Conservation (phyloP, 2,113 vertebrate genomes). For the Dascyllus trimaculatus region DNA sequence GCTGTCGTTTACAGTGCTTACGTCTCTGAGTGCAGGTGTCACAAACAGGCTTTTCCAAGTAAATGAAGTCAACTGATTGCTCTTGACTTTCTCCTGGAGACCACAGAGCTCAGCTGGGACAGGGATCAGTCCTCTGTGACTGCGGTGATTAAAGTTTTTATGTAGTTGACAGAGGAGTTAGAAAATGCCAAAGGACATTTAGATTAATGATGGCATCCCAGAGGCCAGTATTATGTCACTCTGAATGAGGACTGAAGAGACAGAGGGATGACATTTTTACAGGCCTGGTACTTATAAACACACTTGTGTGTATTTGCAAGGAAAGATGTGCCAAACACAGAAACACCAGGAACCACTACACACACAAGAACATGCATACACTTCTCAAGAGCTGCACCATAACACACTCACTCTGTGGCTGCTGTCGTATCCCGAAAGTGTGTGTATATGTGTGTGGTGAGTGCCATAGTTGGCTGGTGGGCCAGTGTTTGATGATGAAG, state of each 20-base stretch:
- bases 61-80: slow-evolving; percentile 74
- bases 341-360: slow-evolving; percentile 20
- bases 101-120: slow-evolving; percentile 58
- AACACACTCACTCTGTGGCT: slow-evolving; percentile 55
- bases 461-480: slow-evolving; percentile 81
- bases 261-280: slow-evolving; percentile 79
- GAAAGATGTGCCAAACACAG: slow-evolving; percentile 47
- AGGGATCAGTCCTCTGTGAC: slow-evolving; percentile 68
- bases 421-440: slow-evolving; percentile 64
- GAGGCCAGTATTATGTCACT: slow-evolving; percentile 79
- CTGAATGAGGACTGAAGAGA: slow-evolving; percentile 74
- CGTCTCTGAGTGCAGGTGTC: slow-evolving; percentile 73
- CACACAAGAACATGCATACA: slow-evolving; percentile 38
- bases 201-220: slow-evolving; percentile 74
- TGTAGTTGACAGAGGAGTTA: slow-evolving; percentile 72
- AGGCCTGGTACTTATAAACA: slow-evolving; percentile 67
- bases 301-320: slow-evolving; percentile 66
- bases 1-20: slow-evolving; percentile 64
- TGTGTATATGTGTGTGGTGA: slow-evolving; percentile 73
- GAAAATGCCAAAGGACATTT: slow-evolving; percentile 76
- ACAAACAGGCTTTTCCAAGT: slow-evolving; percentile 73
- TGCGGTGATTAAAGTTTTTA: slow-evolving; percentile 73
- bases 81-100: slow-evolving; percentile 76
- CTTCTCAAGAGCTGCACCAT: slow-evolving; percentile 43
- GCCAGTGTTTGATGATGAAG: slow-evolving; percentile 85